phyloP scores from a whole-genome alignment of 2,113 vertebrate genomes.

The Corythornis vintsioides region DNA sequence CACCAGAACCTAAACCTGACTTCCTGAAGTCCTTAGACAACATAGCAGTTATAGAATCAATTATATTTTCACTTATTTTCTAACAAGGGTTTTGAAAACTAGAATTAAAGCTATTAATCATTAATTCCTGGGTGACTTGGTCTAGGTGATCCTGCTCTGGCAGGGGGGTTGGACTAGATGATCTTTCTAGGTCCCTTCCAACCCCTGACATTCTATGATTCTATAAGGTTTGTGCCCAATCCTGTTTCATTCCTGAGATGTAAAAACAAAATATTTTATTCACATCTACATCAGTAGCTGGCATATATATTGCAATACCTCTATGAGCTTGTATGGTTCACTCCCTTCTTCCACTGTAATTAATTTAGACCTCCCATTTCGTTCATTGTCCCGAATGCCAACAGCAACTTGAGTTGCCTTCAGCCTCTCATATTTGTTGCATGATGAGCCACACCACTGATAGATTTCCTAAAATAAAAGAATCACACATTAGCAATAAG shows the following conservation, averaged over 20 bases:
- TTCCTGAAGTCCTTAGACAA: background rate
- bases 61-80: background rate
- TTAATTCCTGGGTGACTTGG: background rate
- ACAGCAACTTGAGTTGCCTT: constrained; percentile 88
- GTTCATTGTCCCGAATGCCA: constrained; percentile 90
- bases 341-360: constrained; percentile 85
- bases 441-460: constrained; percentile 90
- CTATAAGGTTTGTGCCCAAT: background rate
- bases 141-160: too few relatives aligned
- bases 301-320: constrained; percentile 67
- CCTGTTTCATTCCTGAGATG: background rate
- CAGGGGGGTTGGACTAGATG: too few relatives aligned
- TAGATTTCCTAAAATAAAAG: constrained; percentile 83
- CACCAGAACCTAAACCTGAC: background rate
- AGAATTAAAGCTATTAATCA: background rate
- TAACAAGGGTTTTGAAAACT: background rate
- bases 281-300: background rate
- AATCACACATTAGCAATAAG: background rate
- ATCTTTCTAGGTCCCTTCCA: too few relatives aligned
- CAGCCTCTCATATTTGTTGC: constrained; percentile 88
- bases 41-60: background rate
- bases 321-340: constrained; percentile 74
- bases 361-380: constrained; percentile 83
- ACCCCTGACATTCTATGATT: too few relatives aligned
- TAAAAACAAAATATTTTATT: background rate